A percentile compares a stretch with the other conserved stretches of the same genome.
Evolutionary conservation across 2,888 invertebrate genomes (phyloP).

Genomic region (Platerodrilus igneus): DNA sequence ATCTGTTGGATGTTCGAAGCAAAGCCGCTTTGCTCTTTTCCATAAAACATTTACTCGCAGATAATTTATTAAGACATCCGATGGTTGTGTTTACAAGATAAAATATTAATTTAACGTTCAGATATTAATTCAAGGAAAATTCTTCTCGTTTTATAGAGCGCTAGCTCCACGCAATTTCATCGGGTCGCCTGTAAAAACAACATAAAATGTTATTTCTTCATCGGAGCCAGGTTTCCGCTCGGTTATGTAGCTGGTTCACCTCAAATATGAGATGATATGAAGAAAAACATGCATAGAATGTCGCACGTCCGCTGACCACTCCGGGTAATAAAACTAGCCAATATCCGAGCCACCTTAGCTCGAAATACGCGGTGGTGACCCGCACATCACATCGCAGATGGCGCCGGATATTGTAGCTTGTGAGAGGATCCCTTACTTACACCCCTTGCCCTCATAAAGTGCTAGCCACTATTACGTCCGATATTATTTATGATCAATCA

Average conservation of each 20-base stretch:
- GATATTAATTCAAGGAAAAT: constrained; percentile 41
- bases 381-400: constrained; percentile 40
- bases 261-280: constrained; percentile 37
- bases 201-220: constrained; percentile 49
- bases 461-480: constrained; percentile 27
- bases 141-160: constrained; percentile 36
- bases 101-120: constrained; percentile 37
- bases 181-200: constrained; percentile 44
- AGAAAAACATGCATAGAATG: constrained; percentile 37
- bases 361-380: constrained; percentile 25
- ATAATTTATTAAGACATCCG: constrained; percentile 25
- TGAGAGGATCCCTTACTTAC: constrained; percentile 18
- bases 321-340: constrained; percentile 49
- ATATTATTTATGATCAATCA: constrained; percentile 32
- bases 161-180: constrained; percentile 39
- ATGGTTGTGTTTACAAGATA: constrained; percentile 28
- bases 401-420: constrained; percentile 31
- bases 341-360: constrained; percentile 45
- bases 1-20: constrained; percentile 16
- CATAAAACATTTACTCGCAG: constrained; percentile 24
- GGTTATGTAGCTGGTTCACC: constrained; percentile 40
- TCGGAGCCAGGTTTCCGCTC: constrained; percentile 46
- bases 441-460: constrained; percentile 37
- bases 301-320: constrained; percentile 44
- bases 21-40: constrained; percentile 19